Evolutionary conservation across 2,888 invertebrate genomes (phyloP), one percentile per base, ranked within the genome.

Genomic region (Macrophya annulata): DNA sequence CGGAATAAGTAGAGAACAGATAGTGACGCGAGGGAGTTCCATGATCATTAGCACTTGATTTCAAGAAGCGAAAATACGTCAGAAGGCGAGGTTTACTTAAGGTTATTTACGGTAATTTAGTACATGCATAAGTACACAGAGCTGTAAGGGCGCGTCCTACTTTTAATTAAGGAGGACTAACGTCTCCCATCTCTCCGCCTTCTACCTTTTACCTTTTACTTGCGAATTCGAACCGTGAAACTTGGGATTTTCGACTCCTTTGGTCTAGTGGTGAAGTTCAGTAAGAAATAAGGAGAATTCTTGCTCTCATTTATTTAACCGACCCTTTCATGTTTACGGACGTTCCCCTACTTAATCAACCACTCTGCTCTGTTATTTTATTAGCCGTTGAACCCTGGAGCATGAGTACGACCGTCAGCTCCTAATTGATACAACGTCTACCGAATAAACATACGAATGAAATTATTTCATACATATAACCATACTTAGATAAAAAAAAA

Each of bases 51-150:
- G 77, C 51, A 37, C 37, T 43, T 31, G 25, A 55, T 77, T 37
- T 55, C n/a, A 25, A 6, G 31, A 77, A 40, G 62, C n/a, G 81
- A 51, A 81, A 81, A 81, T 81, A 81, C 62, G 21, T 59, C 59
- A 81, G 43, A 81, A 43, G 5, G 59, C 12, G 51, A 40, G 6
- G 51, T 62, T 62, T 43, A 81, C 25, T 43, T 81, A n/a, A 43
- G 21, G 21, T 62, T 81, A 62, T 62, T 81, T 81, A 37, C 43
- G n/a, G 81, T 62, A 55, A 77, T 77, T 77, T 62, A 62, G n/a
- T 81, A 62, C 59, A 62, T 62, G 43, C 43, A 81, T n/a, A 62
- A 62, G 81, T 81, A 62, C 81, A 81, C 81, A 59, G 43, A 81
- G 43, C 62, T 25, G 17, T 21, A 81, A 62, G 40, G 43, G 81